These are phyloP conservation scores for Argyrosomus japonicus DNA, from an alignment of 2,113 vertebrate genomes.

Conservation along the genomic window DNA sequence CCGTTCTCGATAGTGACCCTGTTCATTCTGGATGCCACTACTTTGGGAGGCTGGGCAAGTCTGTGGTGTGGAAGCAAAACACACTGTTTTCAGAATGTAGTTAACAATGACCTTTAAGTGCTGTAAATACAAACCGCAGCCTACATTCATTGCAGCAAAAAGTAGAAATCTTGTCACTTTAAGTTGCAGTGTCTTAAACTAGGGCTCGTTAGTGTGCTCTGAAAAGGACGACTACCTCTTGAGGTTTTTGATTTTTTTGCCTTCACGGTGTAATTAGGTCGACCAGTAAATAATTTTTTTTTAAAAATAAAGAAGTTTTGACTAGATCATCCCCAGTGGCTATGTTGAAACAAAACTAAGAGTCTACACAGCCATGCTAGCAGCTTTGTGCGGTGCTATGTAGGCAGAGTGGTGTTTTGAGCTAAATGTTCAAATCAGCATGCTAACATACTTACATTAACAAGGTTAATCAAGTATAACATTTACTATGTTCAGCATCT, in stretches of 20 bases:
- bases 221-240: neutral
- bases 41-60: slow-evolving; percentile 59
- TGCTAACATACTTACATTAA: neutral
- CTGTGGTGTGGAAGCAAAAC: slow-evolving; percentile 37
- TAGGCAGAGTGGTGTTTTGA: neutral
- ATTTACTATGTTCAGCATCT: neutral
- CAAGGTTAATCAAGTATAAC: neutral
- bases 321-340: neutral
- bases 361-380: neutral
- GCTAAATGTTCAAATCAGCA: neutral
- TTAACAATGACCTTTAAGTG: slow-evolving; percentile 21
- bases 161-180: slow-evolving; percentile 23
- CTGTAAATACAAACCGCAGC: slow-evolving; percentile 20
- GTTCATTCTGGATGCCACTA: slow-evolving; percentile 58
- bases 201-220: slow-evolving; percentile 26
- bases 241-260: neutral
- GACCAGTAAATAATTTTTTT: neutral
- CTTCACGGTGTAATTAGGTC: slow-evolving; percentile 17
- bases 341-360: neutral
- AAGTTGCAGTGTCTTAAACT: slow-evolving; percentile 1
- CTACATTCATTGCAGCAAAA: neutral
- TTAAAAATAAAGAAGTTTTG: neutral
- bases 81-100: slow-evolving; percentile 37
- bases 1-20: slow-evolving; percentile 75
- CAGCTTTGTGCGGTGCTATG: neutral